Evolutionary conservation across 1,140 invertebrate species (phyloP).

Genomic region (Monomorium pharaonis): DNA sequence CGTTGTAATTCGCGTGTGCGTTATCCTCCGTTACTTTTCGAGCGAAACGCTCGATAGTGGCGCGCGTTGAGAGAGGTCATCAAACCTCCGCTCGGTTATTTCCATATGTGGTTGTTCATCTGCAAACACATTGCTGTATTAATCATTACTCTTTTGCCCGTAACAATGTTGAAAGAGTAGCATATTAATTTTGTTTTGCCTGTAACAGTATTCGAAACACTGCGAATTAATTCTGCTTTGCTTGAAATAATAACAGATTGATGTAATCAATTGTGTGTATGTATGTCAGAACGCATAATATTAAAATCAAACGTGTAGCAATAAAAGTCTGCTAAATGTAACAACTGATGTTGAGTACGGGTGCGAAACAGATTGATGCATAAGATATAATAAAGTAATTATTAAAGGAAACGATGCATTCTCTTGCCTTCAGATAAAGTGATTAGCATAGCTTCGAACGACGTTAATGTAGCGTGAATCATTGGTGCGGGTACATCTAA

Average conservation of each 20-base stretch:
- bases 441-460: background rate
- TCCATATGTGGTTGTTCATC: background rate
- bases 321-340: background rate
- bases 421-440: background rate
- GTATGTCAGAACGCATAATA: background rate
- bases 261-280: background rate
- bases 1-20: constrained; percentile 2
- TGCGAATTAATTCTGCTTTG: background rate
- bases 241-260: background rate
- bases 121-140: background rate
- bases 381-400: background rate
- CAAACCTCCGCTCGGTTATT: background rate
- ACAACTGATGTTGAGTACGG: background rate
- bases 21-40: constrained; percentile 36
- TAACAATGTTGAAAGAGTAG: background rate
- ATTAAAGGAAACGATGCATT: constrained; percentile 2
- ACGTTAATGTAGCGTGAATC: constrained; percentile 6
- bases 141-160: background rate
- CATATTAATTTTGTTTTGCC: background rate
- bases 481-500: background rate
- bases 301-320: background rate
- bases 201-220: background rate
- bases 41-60: background rate
- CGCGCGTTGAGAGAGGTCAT: background rate
- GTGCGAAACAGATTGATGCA: background rate